Percentiles rank a stretch among this genome's conserved stretches.
Conservation (phyloP, 2,888 invertebrate species). For the Embidobia sp. region DNA sequence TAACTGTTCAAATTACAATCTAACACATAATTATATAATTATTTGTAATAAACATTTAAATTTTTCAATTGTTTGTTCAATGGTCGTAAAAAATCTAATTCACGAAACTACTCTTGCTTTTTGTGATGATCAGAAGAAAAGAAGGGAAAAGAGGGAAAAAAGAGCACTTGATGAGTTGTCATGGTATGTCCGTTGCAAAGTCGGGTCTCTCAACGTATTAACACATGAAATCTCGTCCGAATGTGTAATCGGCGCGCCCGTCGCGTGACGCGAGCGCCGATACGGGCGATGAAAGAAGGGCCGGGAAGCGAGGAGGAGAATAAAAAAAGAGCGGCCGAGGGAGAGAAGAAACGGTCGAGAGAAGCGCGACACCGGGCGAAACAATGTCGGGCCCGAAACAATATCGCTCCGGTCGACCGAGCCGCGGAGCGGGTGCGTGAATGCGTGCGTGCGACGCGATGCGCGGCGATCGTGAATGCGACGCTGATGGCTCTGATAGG, state of each 20-base stretch:
- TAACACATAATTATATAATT: no score
- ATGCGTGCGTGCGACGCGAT: slow-evolving; percentile 76
- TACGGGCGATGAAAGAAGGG: slow-evolving; percentile 19
- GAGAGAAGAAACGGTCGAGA: slow-evolving; percentile 8
- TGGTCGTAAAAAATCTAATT: no score
- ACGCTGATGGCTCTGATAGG: slow-evolving; percentile 81
- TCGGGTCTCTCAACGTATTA: no score
- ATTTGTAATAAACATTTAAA: no score
- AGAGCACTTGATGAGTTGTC: no score
- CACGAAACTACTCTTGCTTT: no score
- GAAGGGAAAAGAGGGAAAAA: no score
- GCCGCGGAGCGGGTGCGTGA: slow-evolving; percentile 60
- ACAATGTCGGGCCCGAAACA: slow-evolving; percentile 56
- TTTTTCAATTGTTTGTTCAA: no score
- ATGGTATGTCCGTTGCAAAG: no score
- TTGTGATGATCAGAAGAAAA: no score
- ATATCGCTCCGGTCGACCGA: slow-evolving; percentile 55
- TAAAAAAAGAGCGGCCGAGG: neutral
- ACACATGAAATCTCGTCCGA: slow-evolving; percentile 20
- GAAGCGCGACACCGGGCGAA: slow-evolving; percentile 47
- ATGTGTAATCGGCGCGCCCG: slow-evolving; percentile 22
- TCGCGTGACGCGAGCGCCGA: slow-evolving; percentile 41
- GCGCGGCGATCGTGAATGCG: slow-evolving; percentile 78
- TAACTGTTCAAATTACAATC: no score
- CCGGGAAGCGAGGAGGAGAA: neutral